Base-by-base conservation (phyloP, 2,888 invertebrate species). In the Tinea pellionella region DNA sequence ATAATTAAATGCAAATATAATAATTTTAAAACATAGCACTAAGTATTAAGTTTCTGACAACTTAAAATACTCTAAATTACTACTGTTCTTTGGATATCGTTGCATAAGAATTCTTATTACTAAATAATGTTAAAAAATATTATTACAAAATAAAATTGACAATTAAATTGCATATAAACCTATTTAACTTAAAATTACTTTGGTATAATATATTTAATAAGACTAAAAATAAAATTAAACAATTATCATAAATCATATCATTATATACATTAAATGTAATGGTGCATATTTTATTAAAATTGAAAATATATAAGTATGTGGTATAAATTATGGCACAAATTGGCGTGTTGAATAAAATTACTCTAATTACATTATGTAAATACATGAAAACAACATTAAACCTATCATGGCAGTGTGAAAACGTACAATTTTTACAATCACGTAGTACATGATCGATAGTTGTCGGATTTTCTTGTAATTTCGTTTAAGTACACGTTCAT, bases 401-500 rank as follows among this genome's bases (percentile, higher is more conserved):
- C 6, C 2, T 6, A 47, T 16, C 13, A 47, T 47, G 16, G 16
- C 47, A 16, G 47, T 42, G 12, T 30, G n/a, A n/a, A n/a, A n/a
- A 30, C 30, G 30, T 37, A 37, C 37, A 37, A 2, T 47, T 15
- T 47, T n/a, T 15, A 47, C 16, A 15, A 32, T 71, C 83, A 86
- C 62, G 84, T 83, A 24, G 83, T 81, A 65, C 92, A 92, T 60
- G 89, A 89, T 71, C 92, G 85, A 68, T 92, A 92, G 63, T 83
- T 75, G 66, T 90, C 90, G 53, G 92, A 90, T 64, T 89, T 89
- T 65, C 78, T 78, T 29, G 90, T 90, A 61, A 93, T 92, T 68
- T 89, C 89, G 24, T 78, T 82, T 47, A 93, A 78, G 67, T 92
- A 92, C 63, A 83, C 82, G 65, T 88, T 89, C 92, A 94, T 93